Percentiles rank a stretch among this genome's conserved stretches.
phyloP scores from a whole-genome alignment of 2,113 vertebrate genomes.

The Noctilio leporinus region DNA sequence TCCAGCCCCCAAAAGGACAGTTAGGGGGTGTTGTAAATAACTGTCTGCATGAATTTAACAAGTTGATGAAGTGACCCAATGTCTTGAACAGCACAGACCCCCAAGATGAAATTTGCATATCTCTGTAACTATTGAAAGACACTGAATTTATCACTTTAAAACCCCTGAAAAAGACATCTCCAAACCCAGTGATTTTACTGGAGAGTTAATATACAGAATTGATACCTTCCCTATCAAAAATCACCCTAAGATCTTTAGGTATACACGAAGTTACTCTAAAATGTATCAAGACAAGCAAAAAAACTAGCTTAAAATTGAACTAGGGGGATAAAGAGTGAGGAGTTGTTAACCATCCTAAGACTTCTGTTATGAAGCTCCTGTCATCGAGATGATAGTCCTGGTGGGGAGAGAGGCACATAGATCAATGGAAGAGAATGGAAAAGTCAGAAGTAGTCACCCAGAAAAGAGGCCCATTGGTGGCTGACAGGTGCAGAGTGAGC shows the following conservation, averaged over 20 bases:
- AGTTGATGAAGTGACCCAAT: neutral
- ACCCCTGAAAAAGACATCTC: neutral
- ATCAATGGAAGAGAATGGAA: neutral
- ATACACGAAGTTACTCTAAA: neutral
- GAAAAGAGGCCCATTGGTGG: too few species aligned
- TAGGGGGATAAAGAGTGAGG: neutral
- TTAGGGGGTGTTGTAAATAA: neutral
- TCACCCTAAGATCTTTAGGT: neutral
- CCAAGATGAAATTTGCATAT: neutral
- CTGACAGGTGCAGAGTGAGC: neutral
- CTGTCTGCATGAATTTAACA: neutral
- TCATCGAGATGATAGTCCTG: neutral
- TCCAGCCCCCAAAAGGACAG: neutral
- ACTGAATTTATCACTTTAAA: neutral
- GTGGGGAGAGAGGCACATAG: neutral
- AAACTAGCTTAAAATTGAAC: neutral
- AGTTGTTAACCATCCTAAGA: neutral
- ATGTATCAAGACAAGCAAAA: neutral
- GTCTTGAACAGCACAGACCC: neutral
- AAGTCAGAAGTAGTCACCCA: neutral
- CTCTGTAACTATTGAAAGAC: neutral
- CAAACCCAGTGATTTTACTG: neutral
- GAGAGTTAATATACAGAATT: neutral
- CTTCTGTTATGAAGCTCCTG: too few species aligned
- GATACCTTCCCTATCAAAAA: neutral